phyloP scores from a whole-genome alignment of 2,113 vertebrate genomes.

The Todiramphus saurophagus region DNA sequence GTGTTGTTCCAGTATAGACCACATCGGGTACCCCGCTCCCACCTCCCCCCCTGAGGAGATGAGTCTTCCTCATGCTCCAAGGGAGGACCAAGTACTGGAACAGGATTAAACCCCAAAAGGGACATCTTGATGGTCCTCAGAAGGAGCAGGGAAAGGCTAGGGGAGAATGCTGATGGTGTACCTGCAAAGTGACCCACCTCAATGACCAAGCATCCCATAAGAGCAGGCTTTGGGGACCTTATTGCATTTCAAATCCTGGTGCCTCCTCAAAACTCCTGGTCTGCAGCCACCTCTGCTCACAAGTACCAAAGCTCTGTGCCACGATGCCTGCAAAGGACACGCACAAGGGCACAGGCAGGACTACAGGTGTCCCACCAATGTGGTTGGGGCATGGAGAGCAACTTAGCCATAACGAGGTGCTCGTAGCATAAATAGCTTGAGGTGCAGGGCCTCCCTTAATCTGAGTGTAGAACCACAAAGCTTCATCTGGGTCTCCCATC shows the following conservation, averaged over 20 bases:
- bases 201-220: accelerated
- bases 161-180: accelerated
- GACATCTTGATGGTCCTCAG: accelerated
- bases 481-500: neutral
- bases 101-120: accelerated
- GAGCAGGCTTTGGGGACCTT: neutral
- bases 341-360: neutral
- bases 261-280: neutral
- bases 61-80: neutral
- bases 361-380: accelerated
- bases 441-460: neutral
- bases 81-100: neutral
- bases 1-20: neutral
- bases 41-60: accelerated
- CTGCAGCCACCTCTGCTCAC: neutral
- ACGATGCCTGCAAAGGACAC: accelerated
- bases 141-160: neutral
- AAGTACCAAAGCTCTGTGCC: accelerated
- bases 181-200: neutral
- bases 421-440: neutral
- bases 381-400: accelerated
- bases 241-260: too few species aligned
- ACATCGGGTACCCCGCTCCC: accelerated
- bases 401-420: neutral
- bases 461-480: accelerated